Evolutionary conservation across 2,113 vertebrate species (phyloP), one percentile per base, ranked within the genome.

Genomic region (Athene noctua): DNA sequence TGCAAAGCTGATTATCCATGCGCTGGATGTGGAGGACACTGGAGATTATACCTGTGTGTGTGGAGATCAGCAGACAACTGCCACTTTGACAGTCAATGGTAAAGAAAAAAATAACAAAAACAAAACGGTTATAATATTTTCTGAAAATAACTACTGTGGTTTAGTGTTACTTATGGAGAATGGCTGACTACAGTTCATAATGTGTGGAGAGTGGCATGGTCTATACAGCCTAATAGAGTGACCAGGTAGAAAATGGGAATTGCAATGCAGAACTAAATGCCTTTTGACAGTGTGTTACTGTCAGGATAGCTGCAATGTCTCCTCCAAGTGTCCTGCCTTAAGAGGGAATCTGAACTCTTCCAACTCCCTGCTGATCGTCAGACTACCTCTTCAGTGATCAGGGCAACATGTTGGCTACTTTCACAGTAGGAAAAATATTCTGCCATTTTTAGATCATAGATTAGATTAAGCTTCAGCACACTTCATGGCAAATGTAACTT

Each of bases 61-160:
- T 34, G 98, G 99, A 68, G 97, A 98, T 62, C 98, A 95, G 86
- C 98, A 98, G 70, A 99, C 98, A 77, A 95, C 97, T 0, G 98
- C 99, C 44, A 97, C 94, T 1, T 97, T 99, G 81, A 99, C 96
- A 58, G 96, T 99, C 71, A 97, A 98, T 20, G 98, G 99, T 99
- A 98, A 98, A 79, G 62, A 34, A 1, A n/a, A 13, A 13, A 30
- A 22, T n/a, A n/a, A n/a, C n/a, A n/a, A n/a, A n/a, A n/a, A n/a
- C n/a, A 15, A 97, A 61, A 32, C 15, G 3, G 1, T 44, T 36
- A 21, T 27, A 15, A 26, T 42, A 6, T 38, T 32, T 81, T 81
- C 19, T 85, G 49, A 66, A 65, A 66, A 49, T 11, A 21, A 52
- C 72, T 68, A 13, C 17, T 34, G 20, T 63, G 4, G 9, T 6